Evolutionary conservation across 2,888 invertebrate genomes (phyloP).

Genomic region (Sturmia bella): DNA sequence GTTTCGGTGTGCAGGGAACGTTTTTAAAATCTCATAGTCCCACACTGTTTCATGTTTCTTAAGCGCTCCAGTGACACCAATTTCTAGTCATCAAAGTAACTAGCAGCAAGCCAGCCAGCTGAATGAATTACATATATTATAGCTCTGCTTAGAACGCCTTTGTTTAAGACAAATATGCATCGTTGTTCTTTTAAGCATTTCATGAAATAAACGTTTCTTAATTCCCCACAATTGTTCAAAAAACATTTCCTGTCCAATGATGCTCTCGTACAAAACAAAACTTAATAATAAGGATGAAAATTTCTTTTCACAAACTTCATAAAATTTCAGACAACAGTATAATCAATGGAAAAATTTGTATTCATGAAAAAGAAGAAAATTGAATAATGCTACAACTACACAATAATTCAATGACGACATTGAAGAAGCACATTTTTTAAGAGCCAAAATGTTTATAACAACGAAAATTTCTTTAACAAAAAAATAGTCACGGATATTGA

Average conservation of each 20-base stretch:
- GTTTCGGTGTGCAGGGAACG: too few relatives aligned
- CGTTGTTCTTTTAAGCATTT: too few relatives aligned
- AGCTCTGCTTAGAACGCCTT: too few relatives aligned
- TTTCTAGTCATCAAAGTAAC: too few relatives aligned
- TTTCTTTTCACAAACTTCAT: slow-evolving; percentile 50
- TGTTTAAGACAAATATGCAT: too few relatives aligned
- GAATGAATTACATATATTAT: too few relatives aligned
- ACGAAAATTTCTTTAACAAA: slow-evolving; percentile 33
- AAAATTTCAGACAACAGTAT: slow-evolving; percentile 54
- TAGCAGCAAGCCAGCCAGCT: too few relatives aligned
- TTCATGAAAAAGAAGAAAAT: slow-evolving; percentile 43
- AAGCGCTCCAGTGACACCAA: too few relatives aligned
- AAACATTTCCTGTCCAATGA: slow-evolving; percentile 15
- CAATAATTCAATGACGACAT: slow-evolving; percentile 17
- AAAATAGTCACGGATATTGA: slow-evolving; percentile 30
- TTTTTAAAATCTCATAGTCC: too few relatives aligned
- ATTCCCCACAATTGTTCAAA: not conserved
- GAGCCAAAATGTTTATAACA: slow-evolving; percentile 39
- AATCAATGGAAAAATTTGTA: slow-evolving; percentile 7
- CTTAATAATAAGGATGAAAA: slow-evolving; percentile 46
- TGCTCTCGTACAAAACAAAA: slow-evolving; percentile 18
- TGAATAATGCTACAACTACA: slow-evolving; percentile 39
- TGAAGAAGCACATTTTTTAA: slow-evolving; percentile 11
- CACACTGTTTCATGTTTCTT: too few relatives aligned
- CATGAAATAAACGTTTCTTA: too few relatives aligned